phyloP scores from a whole-genome alignment of 2,797 vertebrate genomes.

The Falco cherrug region DNA sequence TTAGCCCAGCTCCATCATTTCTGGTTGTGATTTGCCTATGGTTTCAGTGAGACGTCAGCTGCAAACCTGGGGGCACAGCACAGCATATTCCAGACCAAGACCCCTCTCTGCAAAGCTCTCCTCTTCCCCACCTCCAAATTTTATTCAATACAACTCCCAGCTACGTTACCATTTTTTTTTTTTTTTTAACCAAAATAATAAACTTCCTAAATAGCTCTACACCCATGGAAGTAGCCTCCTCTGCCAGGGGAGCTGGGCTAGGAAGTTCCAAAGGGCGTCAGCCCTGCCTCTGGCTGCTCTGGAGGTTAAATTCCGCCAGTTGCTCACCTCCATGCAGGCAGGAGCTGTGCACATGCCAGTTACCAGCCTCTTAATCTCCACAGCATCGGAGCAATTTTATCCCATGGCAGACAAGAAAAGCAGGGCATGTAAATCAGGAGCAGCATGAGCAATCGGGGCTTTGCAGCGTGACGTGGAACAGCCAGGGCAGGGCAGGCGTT shows the following conservation, averaged over 20 bases:
- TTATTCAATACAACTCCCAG: not conserved
- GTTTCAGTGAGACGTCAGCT: not conserved
- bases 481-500: not conserved
- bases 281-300: not conserved
- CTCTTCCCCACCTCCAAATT: not conserved
- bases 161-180: not conserved
- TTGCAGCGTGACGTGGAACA: not conserved
- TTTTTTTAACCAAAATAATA: not conserved
- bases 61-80: not conserved
- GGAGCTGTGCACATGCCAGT: not conserved
- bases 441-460: not conserved
- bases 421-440: not conserved
- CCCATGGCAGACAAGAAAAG: not conserved
- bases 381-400: not conserved
- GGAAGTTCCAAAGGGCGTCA: not conserved
- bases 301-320: not conserved
- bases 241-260: not conserved
- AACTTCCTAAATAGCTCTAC: not conserved
- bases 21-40: not conserved
- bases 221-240: not conserved
- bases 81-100: not conserved
- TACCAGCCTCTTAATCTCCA: not conserved
- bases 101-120: not conserved
- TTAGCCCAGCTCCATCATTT: not conserved
- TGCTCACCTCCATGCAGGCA: rapidly evolving